Evolutionary conservation across 1,140 invertebrate genomes (phyloP).

Genomic region (Campoletis sonorensis): DNA sequence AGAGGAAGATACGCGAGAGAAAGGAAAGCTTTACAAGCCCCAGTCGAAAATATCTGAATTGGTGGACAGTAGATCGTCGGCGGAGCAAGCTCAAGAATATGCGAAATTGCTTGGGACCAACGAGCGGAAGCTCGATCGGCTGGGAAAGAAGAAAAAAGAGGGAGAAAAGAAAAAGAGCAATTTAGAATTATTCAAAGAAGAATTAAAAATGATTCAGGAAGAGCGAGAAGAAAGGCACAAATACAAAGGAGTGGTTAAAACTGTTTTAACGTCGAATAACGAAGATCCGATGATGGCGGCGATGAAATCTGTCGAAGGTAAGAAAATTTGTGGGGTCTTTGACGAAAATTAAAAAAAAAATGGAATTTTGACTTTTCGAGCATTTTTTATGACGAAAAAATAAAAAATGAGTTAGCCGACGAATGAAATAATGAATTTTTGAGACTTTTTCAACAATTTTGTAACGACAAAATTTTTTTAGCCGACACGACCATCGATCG

Average conservation of each 20-base stretch:
- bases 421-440: too few relatives aligned
- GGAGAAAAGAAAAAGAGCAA: conserved; percentile 97
- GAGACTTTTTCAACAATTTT: background rate
- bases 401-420: too few relatives aligned
- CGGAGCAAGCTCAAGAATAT: conserved; percentile 84
- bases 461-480: conserved; percentile 8
- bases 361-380: too few relatives aligned
- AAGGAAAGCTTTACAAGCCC: conserved; percentile 96
- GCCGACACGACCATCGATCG: conserved; percentile 28
- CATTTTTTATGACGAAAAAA: too few relatives aligned
- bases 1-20: conserved; percentile 93
- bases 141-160: conserved; percentile 88
- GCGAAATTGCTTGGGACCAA: conserved; percentile 81
- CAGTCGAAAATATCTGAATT: conserved; percentile 84
- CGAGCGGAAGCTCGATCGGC: conserved; percentile 81
- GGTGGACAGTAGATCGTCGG: conserved; percentile 71
- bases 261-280: conserved; percentile 65
- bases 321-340: conserved; percentile 33
- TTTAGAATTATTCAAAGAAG: conserved; percentile 97
- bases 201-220: conserved; percentile 96
- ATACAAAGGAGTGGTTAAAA: conserved; percentile 84
- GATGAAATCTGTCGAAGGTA: conserved; percentile 74
- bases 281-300: conserved; percentile 74
- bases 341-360: too few relatives aligned
- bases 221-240: conserved; percentile 97